These are phyloP conservation scores for Drosophila novamexicana DNA, from an alignment of 1,140 invertebrate species.

Conservation along the genomic window DNA sequence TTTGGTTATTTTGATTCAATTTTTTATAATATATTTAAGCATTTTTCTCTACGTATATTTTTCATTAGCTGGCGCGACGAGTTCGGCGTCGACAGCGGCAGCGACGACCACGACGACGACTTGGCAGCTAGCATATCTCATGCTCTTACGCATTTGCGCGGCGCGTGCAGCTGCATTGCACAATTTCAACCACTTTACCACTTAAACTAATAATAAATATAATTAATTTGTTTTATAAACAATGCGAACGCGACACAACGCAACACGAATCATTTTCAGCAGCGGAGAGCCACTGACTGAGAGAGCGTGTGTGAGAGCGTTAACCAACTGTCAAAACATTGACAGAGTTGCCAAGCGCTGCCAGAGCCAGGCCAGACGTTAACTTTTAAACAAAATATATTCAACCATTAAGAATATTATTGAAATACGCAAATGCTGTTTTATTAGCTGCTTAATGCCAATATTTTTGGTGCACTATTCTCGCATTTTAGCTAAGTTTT, in stretches of 20 bases:
- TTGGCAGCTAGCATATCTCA: slow-evolving; percentile 30
- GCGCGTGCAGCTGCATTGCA: slow-evolving; percentile 29
- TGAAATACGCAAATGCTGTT: background rate
- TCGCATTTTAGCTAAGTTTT: background rate
- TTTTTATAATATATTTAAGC: slow-evolving; percentile 31
- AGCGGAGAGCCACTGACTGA: slow-evolving; percentile 41
- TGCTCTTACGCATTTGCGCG: slow-evolving; percentile 15
- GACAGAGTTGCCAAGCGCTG: slow-evolving; percentile 39
- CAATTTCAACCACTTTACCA: slow-evolving; percentile 44
- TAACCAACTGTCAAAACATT: slow-evolving; percentile 55
- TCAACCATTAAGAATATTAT: background rate
- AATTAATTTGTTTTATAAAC: slow-evolving; percentile 59
- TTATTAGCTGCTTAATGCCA: background rate
- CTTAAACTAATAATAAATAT: slow-evolving; percentile 44
- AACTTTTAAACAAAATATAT: slow-evolving; percentile 29
- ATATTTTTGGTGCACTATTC: background rate
- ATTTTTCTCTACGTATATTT: slow-evolving; percentile 24
- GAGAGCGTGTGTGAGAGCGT: slow-evolving; percentile 23
- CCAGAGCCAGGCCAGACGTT: slow-evolving; percentile 18
- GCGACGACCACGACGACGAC: slow-evolving; percentile 15
- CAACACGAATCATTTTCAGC: slow-evolving; percentile 50
- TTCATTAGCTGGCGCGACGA: slow-evolving; percentile 35
- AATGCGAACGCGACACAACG: slow-evolving; percentile 47
- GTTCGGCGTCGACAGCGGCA: slow-evolving; percentile 40
- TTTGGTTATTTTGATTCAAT: slow-evolving; percentile 24